phyloP scores from a whole-genome alignment of 2,113 vertebrate species.

The Gasterosteus nipponicus region DNA sequence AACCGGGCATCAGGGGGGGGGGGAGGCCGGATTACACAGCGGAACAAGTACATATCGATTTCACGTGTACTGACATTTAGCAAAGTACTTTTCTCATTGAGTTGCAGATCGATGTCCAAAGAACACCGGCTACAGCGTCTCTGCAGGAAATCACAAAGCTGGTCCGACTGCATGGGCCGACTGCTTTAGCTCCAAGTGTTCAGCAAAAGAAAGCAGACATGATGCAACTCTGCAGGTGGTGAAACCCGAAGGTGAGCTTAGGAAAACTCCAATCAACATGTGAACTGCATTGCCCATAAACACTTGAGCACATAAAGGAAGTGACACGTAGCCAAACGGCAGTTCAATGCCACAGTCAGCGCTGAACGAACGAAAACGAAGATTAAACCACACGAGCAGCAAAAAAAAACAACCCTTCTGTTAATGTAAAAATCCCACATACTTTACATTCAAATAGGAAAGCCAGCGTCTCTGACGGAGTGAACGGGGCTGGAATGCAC shows the following conservation, averaged over 20 bases:
- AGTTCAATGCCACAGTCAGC: conserved; percentile 4
- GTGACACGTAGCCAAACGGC: background rate
- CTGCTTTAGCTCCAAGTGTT: conserved; percentile 19
- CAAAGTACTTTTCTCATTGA: conserved; percentile 63
- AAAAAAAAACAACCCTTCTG: background rate
- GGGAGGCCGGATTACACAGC: conserved; percentile 35
- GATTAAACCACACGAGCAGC: background rate
- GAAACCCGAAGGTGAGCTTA: conserved; percentile 13
- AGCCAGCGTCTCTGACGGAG: conserved; percentile 19
- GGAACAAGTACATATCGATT: conserved; percentile 66
- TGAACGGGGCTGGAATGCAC: conserved; percentile 22
- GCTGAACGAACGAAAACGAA: background rate
- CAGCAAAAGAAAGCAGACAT: conserved; percentile 24
- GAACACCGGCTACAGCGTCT: conserved; percentile 30
- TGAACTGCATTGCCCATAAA: background rate
- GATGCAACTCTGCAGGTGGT: background rate
- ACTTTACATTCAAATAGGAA: conserved; percentile 42
- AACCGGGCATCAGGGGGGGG: conserved; percentile 8
- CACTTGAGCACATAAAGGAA: background rate
- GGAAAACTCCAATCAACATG: background rate
- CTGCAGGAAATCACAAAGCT: conserved; percentile 11
- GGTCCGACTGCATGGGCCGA: conserved; percentile 1
- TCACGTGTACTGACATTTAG: conserved; percentile 68
- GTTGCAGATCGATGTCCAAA: conserved; percentile 50
- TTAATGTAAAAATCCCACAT: conserved; percentile 7